phyloP scores from a whole-genome alignment of 2,797 vertebrate genomes.

The Sebastiscus albofasciatus region DNA sequence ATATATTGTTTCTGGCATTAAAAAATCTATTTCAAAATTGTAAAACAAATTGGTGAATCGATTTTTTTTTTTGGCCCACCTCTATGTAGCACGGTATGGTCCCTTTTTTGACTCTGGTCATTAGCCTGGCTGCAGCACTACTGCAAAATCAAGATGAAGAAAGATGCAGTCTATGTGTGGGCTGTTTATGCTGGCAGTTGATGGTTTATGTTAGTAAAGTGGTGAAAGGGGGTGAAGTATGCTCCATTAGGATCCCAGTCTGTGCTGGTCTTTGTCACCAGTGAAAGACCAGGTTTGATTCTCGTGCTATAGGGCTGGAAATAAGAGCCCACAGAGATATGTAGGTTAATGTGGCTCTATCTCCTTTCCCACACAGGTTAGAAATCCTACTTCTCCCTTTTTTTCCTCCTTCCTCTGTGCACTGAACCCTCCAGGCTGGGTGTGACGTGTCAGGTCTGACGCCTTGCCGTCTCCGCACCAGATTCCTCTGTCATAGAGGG shows the following conservation, averaged over 20 bases:
- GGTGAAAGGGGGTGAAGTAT: slow-evolving; percentile 2
- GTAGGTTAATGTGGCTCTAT: slow-evolving; percentile 22
- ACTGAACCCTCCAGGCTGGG: slow-evolving; percentile 47
- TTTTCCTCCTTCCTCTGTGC: slow-evolving; percentile 30
- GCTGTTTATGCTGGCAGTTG: slow-evolving; percentile 1
- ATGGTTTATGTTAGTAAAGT: slow-evolving; percentile 30
- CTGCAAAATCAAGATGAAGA: slow-evolving; percentile 1
- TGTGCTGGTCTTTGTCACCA: slow-evolving; percentile 18
- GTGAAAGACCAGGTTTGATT: slow-evolving; percentile 16
- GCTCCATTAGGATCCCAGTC: neutral
- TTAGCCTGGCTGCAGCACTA: neutral
- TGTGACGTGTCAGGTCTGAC: slow-evolving; percentile 72
- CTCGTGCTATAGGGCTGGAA: slow-evolving; percentile 19
- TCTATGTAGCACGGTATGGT: neutral
- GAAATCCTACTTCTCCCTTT: slow-evolving; percentile 39
- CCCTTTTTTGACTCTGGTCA: neutral
- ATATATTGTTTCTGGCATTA: too few species aligned
- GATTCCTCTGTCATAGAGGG: slow-evolving; percentile 74
- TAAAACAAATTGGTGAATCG: too few species aligned
- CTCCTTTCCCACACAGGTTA: slow-evolving; percentile 38
- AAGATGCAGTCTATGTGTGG: neutral
- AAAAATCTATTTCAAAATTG: too few species aligned
- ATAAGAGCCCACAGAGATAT: slow-evolving; percentile 26
- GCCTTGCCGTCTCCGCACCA: slow-evolving; percentile 78
- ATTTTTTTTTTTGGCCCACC: too few species aligned